Evolutionary conservation across 2,797 vertebrate species (phyloP).

Genomic region (Clarias pachynema): DNA sequence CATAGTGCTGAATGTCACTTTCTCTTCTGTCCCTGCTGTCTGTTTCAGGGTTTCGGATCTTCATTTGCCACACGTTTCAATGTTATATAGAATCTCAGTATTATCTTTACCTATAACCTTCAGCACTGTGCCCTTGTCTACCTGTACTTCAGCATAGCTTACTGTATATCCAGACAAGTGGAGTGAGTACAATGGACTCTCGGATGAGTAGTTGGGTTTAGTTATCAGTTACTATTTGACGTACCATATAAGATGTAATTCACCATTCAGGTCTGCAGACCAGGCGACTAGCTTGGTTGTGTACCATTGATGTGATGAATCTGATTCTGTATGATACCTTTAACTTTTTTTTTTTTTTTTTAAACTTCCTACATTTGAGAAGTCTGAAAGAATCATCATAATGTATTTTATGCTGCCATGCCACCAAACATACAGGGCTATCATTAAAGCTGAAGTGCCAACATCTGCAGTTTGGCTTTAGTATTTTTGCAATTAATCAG

Average conservation of each 20-base stretch:
- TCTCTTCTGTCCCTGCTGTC: neutral
- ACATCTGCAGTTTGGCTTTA: neutral
- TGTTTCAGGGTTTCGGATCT: neutral
- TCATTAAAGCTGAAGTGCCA: neutral
- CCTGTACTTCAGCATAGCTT: conserved; percentile 14
- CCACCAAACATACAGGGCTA: neutral
- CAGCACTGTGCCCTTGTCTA: conserved; percentile 12
- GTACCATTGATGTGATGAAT: neutral
- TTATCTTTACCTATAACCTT: conserved; percentile 18
- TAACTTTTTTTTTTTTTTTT: neutral
- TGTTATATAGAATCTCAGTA: conserved; percentile 22
- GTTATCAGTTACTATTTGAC: neutral
- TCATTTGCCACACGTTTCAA: neutral
- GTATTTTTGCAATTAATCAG: neutral
- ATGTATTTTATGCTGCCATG: conserved; percentile 11
- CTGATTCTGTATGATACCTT: conserved; percentile 4
- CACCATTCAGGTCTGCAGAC: neutral
- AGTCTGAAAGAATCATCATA: neutral
- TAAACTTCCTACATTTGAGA: neutral
- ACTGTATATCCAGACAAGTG: neutral
- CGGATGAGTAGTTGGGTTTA: neutral
- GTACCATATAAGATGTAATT: neutral
- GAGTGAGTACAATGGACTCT: neutral
- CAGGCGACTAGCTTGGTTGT: neutral
- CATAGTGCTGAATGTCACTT: conserved; percentile 11